Percentiles rank a stretch among this genome's conserved stretches.
Conservation (phyloP, 2,888 invertebrate species). For the Branchipolynoe longqiensis region DNA sequence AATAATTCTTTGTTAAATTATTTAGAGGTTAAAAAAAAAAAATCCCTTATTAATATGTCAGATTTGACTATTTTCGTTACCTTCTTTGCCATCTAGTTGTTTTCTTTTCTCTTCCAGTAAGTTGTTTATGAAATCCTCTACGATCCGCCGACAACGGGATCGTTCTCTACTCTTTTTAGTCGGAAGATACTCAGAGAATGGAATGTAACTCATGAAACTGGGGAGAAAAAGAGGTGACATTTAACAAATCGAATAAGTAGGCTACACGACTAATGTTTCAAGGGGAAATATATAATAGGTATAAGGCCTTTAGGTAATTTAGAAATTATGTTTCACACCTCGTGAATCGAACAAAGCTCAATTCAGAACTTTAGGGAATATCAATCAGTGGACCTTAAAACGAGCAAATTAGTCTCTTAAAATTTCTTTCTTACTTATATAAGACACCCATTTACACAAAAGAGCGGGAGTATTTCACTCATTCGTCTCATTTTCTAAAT, state of each 20-base stretch:
- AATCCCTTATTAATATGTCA: no score
- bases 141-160: neutral
- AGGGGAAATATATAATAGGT: no score
- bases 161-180: conserved; percentile 1
- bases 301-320: no score
- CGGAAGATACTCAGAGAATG: conserved; percentile 1
- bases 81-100: neutral
- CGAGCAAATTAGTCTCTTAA: no score
- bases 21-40: no score
- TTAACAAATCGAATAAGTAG: neutral
- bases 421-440: no score
- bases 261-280: neutral
- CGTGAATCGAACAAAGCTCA: neutral
- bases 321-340: neutral
- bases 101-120: neutral
- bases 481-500: neutral
- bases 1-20: no score
- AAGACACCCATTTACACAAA: neutral
- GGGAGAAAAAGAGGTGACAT: neutral
- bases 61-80: no score
- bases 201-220: conserved; percentile 7
- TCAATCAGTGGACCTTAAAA: neutral
- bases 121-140: neutral
- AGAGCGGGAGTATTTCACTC: neutral
- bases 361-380: neutral